Evolutionary conservation across 35 echinoderm and acorn worm genomes (phyloP).

Genomic region (Heliocidaris tuberculata): DNA sequence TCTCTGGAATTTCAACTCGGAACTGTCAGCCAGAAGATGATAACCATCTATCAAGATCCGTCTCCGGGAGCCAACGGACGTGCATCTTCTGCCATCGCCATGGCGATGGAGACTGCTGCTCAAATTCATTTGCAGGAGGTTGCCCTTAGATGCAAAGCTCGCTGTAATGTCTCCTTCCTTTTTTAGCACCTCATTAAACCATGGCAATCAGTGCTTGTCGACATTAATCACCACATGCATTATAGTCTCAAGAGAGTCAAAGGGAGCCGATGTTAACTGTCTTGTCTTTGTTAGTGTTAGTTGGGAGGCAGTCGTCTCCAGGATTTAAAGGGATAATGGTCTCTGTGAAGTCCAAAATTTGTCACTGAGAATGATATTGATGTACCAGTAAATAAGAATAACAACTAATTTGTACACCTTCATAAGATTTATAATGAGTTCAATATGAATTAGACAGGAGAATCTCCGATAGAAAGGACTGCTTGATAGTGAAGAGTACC

Average conservation of each 20-base stretch:
- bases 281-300: background rate
- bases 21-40: background rate
- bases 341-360: too few species aligned
- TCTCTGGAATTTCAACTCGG: conserved; percentile 9
- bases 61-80: background rate
- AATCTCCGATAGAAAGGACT: too few species aligned
- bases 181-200: background rate
- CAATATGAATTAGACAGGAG: too few species aligned
- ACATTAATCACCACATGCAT: background rate
- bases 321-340: background rate
- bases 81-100: background rate
- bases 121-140: background rate
- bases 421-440: too few species aligned
- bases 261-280: background rate
- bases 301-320: background rate
- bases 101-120: background rate
- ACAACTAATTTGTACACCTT: too few species aligned
- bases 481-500: too few species aligned
- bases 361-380: too few species aligned
- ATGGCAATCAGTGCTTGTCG: background rate
- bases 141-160: background rate
- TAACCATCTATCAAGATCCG: background rate
- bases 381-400: too few species aligned
- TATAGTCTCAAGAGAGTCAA: background rate
- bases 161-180: background rate